phyloP scores from a whole-genome alignment of 2,888 invertebrate species.

The Plemyria rubiginata region DNA sequence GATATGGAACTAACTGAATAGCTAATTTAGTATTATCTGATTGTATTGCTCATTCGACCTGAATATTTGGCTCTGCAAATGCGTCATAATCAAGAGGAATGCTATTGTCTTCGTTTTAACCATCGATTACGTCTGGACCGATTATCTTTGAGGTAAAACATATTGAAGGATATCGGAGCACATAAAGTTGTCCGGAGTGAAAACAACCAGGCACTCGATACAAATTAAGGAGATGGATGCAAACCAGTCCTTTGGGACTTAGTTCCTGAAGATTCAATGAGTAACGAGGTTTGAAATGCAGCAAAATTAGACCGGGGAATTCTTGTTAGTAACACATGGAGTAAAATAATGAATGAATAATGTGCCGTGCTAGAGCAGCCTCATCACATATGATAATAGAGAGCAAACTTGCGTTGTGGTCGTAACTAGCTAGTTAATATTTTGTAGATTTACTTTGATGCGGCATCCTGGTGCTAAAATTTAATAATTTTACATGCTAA shows the following conservation, averaged over 20 bases:
- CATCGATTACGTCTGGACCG: slow-evolving; percentile 47
- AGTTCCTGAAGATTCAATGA: slow-evolving; percentile 44
- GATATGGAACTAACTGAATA: slow-evolving; percentile 60
- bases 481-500: background rate
- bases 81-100: slow-evolving; percentile 64
- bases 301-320: slow-evolving; percentile 44
- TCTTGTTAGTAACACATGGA: slow-evolving; percentile 46
- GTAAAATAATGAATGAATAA: slow-evolving; percentile 68
- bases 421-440: slow-evolving; percentile 43
- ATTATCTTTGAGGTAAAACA: slow-evolving; percentile 52
- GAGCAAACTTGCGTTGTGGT: slow-evolving; percentile 60
- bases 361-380: slow-evolving; percentile 48
- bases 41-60: slow-evolving; percentile 78
- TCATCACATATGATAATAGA: slow-evolving; percentile 75
- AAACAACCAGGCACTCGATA: slow-evolving; percentile 53
- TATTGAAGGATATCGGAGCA: slow-evolving; percentile 43
- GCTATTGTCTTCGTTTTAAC: slow-evolving; percentile 64
- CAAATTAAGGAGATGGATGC: slow-evolving; percentile 54
- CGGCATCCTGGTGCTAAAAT: slow-evolving; percentile 12
- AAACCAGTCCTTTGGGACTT: slow-evolving; percentile 53
- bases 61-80: slow-evolving; percentile 74
- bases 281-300: slow-evolving; percentile 43
- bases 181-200: slow-evolving; percentile 52
- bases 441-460: slow-evolving; percentile 19
- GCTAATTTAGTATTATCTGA: slow-evolving; percentile 80